Evolutionary conservation across 2,888 invertebrate species (phyloP).

Genomic region (Aspidiotus rigidus): DNA sequence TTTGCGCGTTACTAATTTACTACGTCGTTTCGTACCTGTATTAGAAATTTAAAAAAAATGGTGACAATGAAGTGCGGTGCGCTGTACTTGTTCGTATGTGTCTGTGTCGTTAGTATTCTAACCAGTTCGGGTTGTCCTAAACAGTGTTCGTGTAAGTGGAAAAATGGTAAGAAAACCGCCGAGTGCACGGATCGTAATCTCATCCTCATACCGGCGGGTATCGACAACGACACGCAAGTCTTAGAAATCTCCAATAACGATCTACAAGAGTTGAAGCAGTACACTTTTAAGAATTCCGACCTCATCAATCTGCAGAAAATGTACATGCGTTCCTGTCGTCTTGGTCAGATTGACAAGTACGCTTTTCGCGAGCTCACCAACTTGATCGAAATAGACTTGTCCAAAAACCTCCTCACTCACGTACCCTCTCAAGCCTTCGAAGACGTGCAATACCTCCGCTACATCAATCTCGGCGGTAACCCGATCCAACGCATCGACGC

Average conservation of each 20-base stretch:
- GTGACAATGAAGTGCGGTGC: constrained; percentile 14
- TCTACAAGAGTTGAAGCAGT: constrained; percentile 69
- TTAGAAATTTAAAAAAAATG: background rate
- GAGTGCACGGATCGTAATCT: constrained; percentile 77
- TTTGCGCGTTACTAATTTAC: background rate
- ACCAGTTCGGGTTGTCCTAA: constrained; percentile 53
- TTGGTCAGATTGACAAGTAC: constrained; percentile 74
- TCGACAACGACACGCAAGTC: constrained; percentile 82
- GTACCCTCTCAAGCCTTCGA: constrained; percentile 72
- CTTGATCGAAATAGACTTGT: constrained; percentile 79
- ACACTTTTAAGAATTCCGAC: constrained; percentile 70
- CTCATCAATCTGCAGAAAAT: constrained; percentile 78
- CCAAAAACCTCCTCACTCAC: constrained; percentile 68
- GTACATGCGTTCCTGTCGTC: constrained; percentile 70
- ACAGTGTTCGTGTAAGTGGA: constrained; percentile 86
- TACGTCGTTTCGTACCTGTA: background rate
- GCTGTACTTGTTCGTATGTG: background rate
- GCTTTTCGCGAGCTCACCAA: constrained; percentile 81
- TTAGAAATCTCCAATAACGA: constrained; percentile 82
- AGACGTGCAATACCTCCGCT: constrained; percentile 70
- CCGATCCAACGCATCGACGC: constrained; percentile 70
- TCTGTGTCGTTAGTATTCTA: background rate
- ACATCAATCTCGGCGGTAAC: constrained; percentile 69
- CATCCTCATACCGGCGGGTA: constrained; percentile 73
- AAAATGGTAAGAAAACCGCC: constrained; percentile 84